phyloP scores from a whole-genome alignment of 2,888 invertebrate species.

The Panopea generosa region DNA sequence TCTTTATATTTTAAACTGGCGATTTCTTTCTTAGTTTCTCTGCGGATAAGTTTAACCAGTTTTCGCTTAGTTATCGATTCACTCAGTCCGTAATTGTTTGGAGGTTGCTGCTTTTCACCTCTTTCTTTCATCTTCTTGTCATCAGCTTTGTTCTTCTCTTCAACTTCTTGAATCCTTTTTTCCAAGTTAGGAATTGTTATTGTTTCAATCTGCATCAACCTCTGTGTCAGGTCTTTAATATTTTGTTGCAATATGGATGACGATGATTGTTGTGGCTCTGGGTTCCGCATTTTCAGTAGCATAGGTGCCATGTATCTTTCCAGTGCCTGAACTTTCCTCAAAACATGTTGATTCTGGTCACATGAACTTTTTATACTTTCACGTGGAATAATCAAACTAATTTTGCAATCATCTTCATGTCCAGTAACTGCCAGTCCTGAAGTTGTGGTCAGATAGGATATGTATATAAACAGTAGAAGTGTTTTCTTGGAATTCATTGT shows the following conservation, averaged over 20 bases:
- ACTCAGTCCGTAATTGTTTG: no score
- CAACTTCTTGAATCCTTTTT: no score
- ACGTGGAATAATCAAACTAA: conserved; percentile 74
- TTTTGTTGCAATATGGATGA: conserved; percentile 1
- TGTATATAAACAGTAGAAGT: background rate
- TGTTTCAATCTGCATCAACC: conserved; percentile 4
- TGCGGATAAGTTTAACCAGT: background rate
- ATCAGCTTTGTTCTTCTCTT: no score
- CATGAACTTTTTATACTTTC: conserved; percentile 76
- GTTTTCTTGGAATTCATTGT: background rate
- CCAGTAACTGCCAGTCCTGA: background rate
- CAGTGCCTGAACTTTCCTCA: conserved; percentile 57
- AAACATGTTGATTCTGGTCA: conserved; percentile 51
- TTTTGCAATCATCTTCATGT: conserved; percentile 68
- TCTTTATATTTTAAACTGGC: conserved; percentile 39
- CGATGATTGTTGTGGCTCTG: conserved; percentile 44
- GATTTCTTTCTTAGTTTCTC: conserved; percentile 25
- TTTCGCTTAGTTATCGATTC: background rate
- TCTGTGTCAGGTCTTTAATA: background rate
- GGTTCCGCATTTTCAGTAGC: conserved; percentile 22
- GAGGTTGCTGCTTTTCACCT: no score
- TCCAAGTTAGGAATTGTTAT: background rate
- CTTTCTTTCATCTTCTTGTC: no score
- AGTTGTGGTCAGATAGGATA: background rate
- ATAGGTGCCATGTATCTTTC: conserved; percentile 49